These are phyloP conservation scores for Drosophila micromelanica DNA, from an alignment of 1,140 invertebrate genomes.

Conservation along the genomic window DNA sequence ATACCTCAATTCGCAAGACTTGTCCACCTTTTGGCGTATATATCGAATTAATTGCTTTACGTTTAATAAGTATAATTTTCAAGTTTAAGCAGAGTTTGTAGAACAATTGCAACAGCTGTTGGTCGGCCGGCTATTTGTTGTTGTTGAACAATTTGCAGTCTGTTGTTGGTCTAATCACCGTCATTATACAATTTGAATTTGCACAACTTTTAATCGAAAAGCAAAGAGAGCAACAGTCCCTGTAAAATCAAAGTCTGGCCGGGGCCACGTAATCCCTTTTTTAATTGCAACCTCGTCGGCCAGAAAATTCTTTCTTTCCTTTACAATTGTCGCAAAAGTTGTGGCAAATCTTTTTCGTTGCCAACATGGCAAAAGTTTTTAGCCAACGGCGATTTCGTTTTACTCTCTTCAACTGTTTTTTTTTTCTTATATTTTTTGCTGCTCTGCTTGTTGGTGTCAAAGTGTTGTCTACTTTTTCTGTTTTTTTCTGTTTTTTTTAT, in stretches of 20 bases:
- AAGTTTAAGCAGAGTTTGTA: not conserved
- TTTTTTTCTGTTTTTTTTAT: conserved; percentile 45
- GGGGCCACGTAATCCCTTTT: conserved; percentile 71
- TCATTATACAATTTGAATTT: conserved; percentile 80
- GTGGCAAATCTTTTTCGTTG: conserved; percentile 42
- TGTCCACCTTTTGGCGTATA: not conserved
- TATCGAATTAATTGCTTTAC: not conserved
- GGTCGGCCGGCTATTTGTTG: not conserved
- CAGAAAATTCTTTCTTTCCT: conserved; percentile 33
- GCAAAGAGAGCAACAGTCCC: conserved; percentile 29
- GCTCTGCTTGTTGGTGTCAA: conserved; percentile 58
- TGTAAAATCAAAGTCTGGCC: conserved; percentile 64
- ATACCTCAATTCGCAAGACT: not conserved
- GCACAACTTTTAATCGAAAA: conserved; percentile 75
- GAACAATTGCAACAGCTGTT: not conserved
- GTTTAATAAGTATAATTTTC: not conserved
- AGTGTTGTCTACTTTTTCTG: conserved; percentile 69
- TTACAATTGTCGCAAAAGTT: conserved; percentile 35
- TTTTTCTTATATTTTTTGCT: conserved; percentile 24
- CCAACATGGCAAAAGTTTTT: conserved; percentile 42
- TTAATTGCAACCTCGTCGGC: conserved; percentile 69
- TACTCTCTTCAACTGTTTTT: not conserved
- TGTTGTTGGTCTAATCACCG: conserved; percentile 64
- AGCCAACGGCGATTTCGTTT: conserved; percentile 38
- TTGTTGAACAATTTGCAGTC: conserved; percentile 41